A percentile compares a stretch with the other conserved stretches of the same genome.
Conservation (phyloP, 2,113 vertebrate species). For the Eleginops maclovinus region DNA sequence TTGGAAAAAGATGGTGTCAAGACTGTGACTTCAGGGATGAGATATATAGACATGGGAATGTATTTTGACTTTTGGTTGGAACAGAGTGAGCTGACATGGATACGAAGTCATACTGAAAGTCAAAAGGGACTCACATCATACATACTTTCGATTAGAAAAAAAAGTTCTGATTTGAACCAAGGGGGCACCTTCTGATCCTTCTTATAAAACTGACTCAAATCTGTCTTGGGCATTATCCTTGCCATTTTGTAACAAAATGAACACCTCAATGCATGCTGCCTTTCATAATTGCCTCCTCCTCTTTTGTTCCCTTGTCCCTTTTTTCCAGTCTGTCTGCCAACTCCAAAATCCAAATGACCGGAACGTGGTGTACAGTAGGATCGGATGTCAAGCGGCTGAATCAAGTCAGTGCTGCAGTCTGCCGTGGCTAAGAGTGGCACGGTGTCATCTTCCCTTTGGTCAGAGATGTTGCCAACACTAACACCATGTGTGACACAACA, state of each 20-base stretch:
- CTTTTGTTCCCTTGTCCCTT: slow-evolving; percentile 54
- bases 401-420: slow-evolving; percentile 39
- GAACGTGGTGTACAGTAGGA: slow-evolving; percentile 72
- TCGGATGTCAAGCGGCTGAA: slow-evolving; percentile 67
- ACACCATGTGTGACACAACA: slow-evolving; percentile 62
- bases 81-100: slow-evolving; percentile 18
- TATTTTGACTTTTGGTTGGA: slow-evolving; percentile 44
- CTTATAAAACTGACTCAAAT: slow-evolving; percentile 32
- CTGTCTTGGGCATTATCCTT: slow-evolving; percentile 32
- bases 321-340: slow-evolving; percentile 80
- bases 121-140: slow-evolving; percentile 5
- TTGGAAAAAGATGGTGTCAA: slow-evolving; percentile 58
- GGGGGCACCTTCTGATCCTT: slow-evolving; percentile 19
- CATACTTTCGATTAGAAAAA: neutral
- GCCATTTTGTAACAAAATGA: slow-evolving; percentile 63
- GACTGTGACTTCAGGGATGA: slow-evolving; percentile 16
- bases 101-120: neutral
- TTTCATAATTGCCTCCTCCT: slow-evolving; percentile 57
- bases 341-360: slow-evolving; percentile 68
- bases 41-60: slow-evolving; percentile 36
- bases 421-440: slow-evolving; percentile 36
- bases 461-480: slow-evolving; percentile 56
- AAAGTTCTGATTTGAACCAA: slow-evolving; percentile 11
- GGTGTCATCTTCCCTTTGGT: slow-evolving; percentile 60
- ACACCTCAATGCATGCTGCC: slow-evolving; percentile 33